Conservation (phyloP, 2,113 vertebrate genomes). For the Australoheros scitulus region DNA sequence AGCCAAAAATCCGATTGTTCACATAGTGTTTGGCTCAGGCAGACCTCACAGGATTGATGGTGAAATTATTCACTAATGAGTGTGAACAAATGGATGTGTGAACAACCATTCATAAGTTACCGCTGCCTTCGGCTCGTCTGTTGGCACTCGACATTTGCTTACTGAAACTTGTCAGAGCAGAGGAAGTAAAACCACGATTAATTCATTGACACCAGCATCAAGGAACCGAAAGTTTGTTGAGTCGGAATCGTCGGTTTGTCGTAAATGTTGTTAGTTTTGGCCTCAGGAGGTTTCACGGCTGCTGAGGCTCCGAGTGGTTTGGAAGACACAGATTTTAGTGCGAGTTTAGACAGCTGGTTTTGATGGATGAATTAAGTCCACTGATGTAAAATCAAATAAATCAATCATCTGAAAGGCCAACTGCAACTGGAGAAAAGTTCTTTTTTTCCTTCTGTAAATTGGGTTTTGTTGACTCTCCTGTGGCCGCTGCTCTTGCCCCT, state of each 20-base stretch:
- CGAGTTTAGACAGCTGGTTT: conserved; percentile 40
- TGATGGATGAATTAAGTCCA: conserved; percentile 25
- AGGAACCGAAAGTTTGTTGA: conserved; percentile 15
- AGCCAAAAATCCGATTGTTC: not conserved
- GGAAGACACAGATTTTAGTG: not conserved
- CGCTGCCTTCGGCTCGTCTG: conserved; percentile 10
- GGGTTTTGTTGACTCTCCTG: not conserved
- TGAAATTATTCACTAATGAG: not conserved
- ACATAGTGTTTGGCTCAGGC: not conserved
- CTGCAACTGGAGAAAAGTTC: not conserved
- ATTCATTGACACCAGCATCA: conserved; percentile 8
- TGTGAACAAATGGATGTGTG: not conserved
- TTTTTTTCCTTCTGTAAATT: not conserved
- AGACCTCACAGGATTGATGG: not conserved
- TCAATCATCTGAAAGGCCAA: conserved; percentile 25
- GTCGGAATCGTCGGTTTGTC: conserved; percentile 23
- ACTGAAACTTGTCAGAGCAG: conserved; percentile 27
- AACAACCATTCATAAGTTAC: not conserved
- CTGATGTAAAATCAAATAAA: conserved; percentile 41
- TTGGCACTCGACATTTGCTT: conserved; percentile 26
- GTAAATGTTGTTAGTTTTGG: conserved; percentile 22
- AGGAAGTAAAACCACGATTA: conserved; percentile 12
- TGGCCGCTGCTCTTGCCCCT: not conserved
- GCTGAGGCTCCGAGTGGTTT: conserved; percentile 11
- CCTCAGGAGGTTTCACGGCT: not conserved